These are phyloP conservation scores for Glaucidium brasilianum DNA, from an alignment of 2,113 vertebrate genomes.

Conservation along the genomic window DNA sequence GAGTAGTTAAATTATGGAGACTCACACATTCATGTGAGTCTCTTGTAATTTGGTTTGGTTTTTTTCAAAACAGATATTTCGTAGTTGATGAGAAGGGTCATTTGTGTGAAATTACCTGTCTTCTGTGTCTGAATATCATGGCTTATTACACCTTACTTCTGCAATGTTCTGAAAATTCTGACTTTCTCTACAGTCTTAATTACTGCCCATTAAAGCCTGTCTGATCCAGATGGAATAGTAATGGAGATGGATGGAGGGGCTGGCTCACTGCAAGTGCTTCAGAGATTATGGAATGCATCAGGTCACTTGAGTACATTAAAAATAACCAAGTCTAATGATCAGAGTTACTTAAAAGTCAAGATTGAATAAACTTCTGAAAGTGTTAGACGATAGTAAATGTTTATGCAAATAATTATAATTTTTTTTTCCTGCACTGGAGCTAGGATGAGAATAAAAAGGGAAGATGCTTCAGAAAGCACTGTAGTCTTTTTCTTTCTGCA, in stretches of 20 bases:
- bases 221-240: background rate
- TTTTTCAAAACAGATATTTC: background rate
- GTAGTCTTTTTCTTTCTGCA: background rate
- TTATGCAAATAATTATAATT: background rate
- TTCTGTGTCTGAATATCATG: background rate
- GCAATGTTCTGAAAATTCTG: background rate
- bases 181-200: background rate
- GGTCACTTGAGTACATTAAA: background rate
- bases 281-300: background rate
- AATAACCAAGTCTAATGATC: background rate
- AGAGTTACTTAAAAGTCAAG: background rate
- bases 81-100: background rate
- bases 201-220: background rate
- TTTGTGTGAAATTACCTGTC: background rate
- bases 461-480: background rate
- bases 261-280: background rate
- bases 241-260: background rate
- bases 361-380: background rate
- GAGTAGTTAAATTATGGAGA: background rate
- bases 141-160: background rate
- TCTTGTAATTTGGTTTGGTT: background rate
- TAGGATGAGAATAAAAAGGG: background rate
- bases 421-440: background rate
- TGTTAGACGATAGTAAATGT: background rate
- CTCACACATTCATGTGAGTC: background rate